These are phyloP conservation scores for Aplodontia rufa DNA, from an alignment of 2,113 vertebrate genomes.

Conservation along the genomic window DNA sequence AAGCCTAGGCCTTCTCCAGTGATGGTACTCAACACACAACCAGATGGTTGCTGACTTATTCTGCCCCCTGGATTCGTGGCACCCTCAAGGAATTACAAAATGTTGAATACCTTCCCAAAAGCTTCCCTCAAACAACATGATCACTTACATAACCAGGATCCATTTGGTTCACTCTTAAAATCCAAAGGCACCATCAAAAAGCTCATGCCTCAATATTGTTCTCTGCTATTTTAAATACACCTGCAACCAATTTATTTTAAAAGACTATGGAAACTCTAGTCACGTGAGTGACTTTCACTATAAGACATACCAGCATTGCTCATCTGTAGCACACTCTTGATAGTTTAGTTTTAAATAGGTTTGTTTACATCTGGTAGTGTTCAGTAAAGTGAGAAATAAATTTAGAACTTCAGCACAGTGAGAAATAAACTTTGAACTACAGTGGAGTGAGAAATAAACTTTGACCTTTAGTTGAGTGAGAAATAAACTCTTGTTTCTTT, in stretches of 20 bases:
- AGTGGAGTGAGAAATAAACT: constrained; percentile 30
- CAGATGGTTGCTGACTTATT: neutral
- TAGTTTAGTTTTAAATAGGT: constrained; percentile 4
- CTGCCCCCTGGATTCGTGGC: neutral
- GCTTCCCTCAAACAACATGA: neutral
- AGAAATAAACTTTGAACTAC: constrained; percentile 51
- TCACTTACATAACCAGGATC: neutral
- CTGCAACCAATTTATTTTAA: neutral
- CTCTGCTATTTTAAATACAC: neutral
- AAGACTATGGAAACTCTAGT: neutral
- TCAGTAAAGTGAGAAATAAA: constrained; percentile 57
- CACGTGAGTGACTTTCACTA: neutral
- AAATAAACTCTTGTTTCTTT: constrained; percentile 16
- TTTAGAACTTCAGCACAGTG: constrained; percentile 35
- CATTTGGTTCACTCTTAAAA: constrained; percentile 34
- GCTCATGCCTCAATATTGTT: neutral
- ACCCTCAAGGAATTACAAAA: neutral
- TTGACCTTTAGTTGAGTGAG: constrained; percentile 5
- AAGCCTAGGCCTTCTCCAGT: neutral
- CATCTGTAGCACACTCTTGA: neutral
- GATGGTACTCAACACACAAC: neutral
- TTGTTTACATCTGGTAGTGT: constrained; percentile 36
- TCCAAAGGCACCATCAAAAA: neutral
- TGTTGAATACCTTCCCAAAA: neutral
- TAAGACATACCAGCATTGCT: neutral